Percentiles rank a stretch among this genome's conserved stretches.
Conservation (phyloP, 2,888 invertebrate species). For the Chorisops tibialis region DNA sequence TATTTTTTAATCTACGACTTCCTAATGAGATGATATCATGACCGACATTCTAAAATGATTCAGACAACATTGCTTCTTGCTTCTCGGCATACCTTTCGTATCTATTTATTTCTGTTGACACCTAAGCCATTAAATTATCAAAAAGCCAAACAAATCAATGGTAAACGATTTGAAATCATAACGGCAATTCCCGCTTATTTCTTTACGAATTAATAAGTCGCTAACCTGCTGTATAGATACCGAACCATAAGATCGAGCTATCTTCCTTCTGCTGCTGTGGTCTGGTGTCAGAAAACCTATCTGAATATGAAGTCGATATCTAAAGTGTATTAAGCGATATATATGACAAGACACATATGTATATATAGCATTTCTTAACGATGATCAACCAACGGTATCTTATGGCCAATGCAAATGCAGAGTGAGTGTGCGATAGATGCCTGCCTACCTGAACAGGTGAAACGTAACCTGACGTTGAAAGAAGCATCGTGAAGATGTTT, state of each 20-base stretch:
- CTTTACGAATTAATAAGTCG: not conserved
- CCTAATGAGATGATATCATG: too few relatives aligned
- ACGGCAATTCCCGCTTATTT: not conserved
- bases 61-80: too few relatives aligned
- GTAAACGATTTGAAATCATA: not conserved
- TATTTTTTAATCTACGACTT: too few relatives aligned
- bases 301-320: not conserved
- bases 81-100: too few relatives aligned
- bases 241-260: not conserved
- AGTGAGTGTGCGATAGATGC: not conserved
- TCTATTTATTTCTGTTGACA: too few relatives aligned
- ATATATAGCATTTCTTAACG: not conserved
- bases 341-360: not conserved
- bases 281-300: not conserved
- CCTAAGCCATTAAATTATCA: too few relatives aligned
- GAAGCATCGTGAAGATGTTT: not conserved
- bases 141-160: too few relatives aligned
- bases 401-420: not conserved
- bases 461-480: not conserved
- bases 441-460: not conserved
- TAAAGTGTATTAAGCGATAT: not conserved
- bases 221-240: not conserved
- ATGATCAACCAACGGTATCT: slow-evolving; percentile 7
- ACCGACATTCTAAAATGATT: too few relatives aligned
- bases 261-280: not conserved